phyloP scores from a whole-genome alignment of 1,140 invertebrate genomes.

The Agrypnia vestita region DNA sequence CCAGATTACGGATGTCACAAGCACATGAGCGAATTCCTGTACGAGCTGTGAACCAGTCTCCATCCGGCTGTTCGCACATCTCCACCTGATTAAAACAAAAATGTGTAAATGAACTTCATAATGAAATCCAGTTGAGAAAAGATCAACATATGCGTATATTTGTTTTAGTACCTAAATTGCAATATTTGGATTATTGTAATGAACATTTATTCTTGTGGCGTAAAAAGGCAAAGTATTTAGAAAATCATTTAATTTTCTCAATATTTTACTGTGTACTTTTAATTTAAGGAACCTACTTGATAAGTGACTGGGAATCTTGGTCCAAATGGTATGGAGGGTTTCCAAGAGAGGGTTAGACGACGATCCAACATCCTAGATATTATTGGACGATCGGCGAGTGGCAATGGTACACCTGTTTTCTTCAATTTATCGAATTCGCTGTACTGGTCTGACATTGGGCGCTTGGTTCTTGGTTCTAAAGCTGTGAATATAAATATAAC shows the following conservation, averaged over 20 bases:
- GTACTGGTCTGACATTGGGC: slow-evolving; percentile 85
- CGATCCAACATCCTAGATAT: slow-evolving; percentile 92
- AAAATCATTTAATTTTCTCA: not conserved
- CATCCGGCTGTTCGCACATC: slow-evolving; percentile 91
- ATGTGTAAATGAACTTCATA: no score
- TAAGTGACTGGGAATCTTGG: slow-evolving; percentile 92
- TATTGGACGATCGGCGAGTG: slow-evolving; percentile 89
- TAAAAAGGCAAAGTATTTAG: not conserved
- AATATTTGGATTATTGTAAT: no score
- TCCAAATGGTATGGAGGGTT: slow-evolving; percentile 87
- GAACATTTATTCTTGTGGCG: no score
- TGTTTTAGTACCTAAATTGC: no score
- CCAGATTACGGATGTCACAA: slow-evolving; percentile 87
- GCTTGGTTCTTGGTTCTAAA: slow-evolving; percentile 80
- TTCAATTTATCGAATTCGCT: slow-evolving; percentile 88
- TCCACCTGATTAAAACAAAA: slow-evolving; percentile 77
- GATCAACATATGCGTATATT: slow-evolving; percentile 1
- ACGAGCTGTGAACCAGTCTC: slow-evolving; percentile 89
- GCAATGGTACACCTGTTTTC: slow-evolving; percentile 85
- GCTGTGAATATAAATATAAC: slow-evolving; percentile 68
- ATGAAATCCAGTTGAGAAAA: not conserved
- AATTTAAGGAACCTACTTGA: slow-evolving; percentile 68
- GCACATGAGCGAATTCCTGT: slow-evolving; percentile 87
- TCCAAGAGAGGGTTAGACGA: slow-evolving; percentile 91
- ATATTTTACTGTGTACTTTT: slow-evolving; percentile 16